Evolutionary conservation across 2,888 invertebrate species (phyloP).

Genomic region (Pycnomerus fuliginosus): DNA sequence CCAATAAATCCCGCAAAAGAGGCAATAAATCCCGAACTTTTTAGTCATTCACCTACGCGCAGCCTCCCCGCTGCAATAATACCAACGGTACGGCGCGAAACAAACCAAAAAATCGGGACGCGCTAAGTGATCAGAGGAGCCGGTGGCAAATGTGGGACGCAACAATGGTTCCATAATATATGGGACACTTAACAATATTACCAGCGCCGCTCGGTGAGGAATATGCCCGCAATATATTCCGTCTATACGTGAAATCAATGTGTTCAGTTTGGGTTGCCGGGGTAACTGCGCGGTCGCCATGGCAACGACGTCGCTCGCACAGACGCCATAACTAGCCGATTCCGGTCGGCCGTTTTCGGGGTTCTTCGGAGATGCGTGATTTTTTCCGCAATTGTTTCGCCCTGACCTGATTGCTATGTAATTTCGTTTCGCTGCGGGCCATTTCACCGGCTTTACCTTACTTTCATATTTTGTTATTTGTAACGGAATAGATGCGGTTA

Average conservation of each 20-base stretch:
- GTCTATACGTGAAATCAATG: constrained; percentile 55
- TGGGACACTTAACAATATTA: constrained; percentile 48
- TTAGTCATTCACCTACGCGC: constrained; percentile 8
- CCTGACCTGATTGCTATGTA: constrained; percentile 37
- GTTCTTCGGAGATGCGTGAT: constrained; percentile 26
- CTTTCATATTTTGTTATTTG: constrained; percentile 8
- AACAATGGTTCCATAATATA: constrained; percentile 44
- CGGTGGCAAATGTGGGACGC: constrained; percentile 37
- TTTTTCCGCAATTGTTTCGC: constrained; percentile 28
- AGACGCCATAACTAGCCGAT: constrained; percentile 26
- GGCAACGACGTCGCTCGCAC: constrained; percentile 37
- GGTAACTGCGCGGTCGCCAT: constrained; percentile 36
- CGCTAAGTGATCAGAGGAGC: constrained; percentile 28
- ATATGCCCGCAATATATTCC: constrained; percentile 52
- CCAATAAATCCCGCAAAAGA: constrained; percentile 18
- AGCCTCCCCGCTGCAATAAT: constrained; percentile 8
- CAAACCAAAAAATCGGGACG: constrained; percentile 1
- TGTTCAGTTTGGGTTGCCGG: constrained; percentile 46
- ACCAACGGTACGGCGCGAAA: constrained; percentile 5
- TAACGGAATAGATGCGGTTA: constrained; percentile 1
- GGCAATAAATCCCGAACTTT: constrained; percentile 21
- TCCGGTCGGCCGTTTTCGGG: constrained; percentile 12
- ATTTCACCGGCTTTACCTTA: constrained; percentile 13
- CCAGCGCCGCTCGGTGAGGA: constrained; percentile 25
- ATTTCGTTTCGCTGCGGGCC: constrained; percentile 23